phyloP scores from a whole-genome alignment of 2,113 vertebrate species.

The Vicugna pacos region DNA sequence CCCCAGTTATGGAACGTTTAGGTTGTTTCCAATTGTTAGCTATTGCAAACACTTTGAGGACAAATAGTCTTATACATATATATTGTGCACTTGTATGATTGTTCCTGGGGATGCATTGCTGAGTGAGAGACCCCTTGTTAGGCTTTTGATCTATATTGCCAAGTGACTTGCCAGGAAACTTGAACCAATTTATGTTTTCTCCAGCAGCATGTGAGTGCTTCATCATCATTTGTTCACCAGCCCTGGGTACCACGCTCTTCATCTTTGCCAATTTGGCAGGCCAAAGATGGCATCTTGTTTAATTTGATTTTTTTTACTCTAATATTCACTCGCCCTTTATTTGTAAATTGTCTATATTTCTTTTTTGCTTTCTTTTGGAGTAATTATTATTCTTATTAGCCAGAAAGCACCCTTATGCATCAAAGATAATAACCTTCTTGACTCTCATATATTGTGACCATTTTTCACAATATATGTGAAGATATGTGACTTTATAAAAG shows the following conservation, averaged over 20 bases:
- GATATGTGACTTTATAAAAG: background rate
- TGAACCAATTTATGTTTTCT: background rate
- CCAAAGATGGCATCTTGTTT: background rate
- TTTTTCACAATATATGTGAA: background rate
- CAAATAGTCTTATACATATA: background rate
- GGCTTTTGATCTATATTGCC: background rate
- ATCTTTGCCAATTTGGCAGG: background rate
- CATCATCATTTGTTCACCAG: background rate
- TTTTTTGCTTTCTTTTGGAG: slow-evolving; percentile 4
- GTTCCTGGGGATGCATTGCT: background rate
- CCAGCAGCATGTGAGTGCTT: too few species aligned
- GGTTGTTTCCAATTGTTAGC: background rate
- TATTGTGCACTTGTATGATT: background rate
- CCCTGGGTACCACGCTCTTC: background rate
- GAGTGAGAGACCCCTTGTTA: background rate
- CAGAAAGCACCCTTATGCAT: background rate
- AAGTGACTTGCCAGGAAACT: background rate
- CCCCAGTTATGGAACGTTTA: background rate
- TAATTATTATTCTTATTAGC: background rate
- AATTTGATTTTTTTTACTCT: background rate
- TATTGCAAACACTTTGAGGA: background rate
- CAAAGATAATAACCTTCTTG: background rate
- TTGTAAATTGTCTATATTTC: background rate
- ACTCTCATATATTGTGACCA: background rate
- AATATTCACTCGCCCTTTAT: background rate